phyloP scores from a whole-genome alignment of 2,888 invertebrate genomes.

The Eupithecia subfuscata region DNA sequence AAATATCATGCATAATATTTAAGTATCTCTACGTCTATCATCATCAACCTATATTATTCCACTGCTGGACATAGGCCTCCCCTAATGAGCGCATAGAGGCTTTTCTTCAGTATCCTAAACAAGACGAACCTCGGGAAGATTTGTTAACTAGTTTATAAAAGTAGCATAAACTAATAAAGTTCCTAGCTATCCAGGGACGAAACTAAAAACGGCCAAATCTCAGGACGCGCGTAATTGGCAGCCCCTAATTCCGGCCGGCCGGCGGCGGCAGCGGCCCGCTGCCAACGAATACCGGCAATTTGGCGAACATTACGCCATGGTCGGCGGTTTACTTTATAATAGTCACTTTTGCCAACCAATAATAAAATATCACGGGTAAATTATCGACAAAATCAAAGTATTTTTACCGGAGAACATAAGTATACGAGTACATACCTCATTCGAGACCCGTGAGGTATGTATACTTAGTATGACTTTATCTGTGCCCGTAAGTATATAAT shows the following conservation, averaged over 20 bases:
- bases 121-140: too few species aligned
- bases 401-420: background rate
- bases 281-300: constrained; percentile 21
- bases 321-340: constrained; percentile 29
- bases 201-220: constrained; percentile 13
- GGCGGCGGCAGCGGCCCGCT: background rate
- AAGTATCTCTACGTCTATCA: too few species aligned
- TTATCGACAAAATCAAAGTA: background rate
- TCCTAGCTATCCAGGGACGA: background rate
- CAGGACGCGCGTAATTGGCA: constrained; percentile 27
- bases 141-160: background rate
- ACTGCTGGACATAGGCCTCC: too few species aligned
- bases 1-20: too few species aligned
- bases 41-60: too few species aligned
- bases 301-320: constrained; percentile 22
- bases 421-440: too few species aligned
- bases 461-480: background rate
- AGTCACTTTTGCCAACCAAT: constrained; percentile 23
- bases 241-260: constrained; percentile 12
- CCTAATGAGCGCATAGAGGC: too few species aligned
- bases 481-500: background rate
- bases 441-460: too few species aligned
- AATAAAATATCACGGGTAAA: background rate
- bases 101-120: too few species aligned
- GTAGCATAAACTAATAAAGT: background rate